Evolutionary conservation across 1,140 invertebrate genomes (phyloP).

Genomic region (Varroa destructor): DNA sequence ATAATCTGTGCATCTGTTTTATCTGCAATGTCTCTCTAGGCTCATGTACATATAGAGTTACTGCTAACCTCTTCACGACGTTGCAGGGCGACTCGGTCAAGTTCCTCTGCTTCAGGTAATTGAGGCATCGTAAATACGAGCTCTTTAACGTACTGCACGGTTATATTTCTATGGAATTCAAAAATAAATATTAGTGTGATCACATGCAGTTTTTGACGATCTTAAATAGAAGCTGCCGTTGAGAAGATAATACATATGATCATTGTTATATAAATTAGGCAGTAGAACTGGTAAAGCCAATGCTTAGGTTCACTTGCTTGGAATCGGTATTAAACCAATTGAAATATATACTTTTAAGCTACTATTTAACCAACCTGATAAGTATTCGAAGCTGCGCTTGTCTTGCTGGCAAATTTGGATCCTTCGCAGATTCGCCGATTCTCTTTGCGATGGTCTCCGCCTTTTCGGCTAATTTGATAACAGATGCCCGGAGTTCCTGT

Average conservation of each 20-base stretch:
- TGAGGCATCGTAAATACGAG: conserved; percentile 11
- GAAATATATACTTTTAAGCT: neutral
- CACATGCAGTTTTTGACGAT: too few relatives aligned
- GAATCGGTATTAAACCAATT: too few relatives aligned
- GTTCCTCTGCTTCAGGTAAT: conserved; percentile 9
- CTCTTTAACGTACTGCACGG: conserved; percentile 10
- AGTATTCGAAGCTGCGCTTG: conserved; percentile 24
- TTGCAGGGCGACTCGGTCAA: conserved; percentile 6
- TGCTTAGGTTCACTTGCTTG: too few relatives aligned
- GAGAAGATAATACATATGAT: too few relatives aligned
- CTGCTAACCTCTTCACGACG: neutral
- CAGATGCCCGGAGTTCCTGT: neutral
- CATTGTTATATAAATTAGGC: too few relatives aligned
- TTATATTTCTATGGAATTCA: conserved; percentile 1
- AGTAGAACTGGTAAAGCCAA: too few relatives aligned
- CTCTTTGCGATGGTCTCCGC: conserved; percentile 19
- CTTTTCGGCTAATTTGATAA: conserved; percentile 1
- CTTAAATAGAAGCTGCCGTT: too few relatives aligned
- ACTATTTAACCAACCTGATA: neutral
- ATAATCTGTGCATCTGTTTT: neutral
- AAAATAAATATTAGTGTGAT: too few relatives aligned
- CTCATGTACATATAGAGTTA: neutral
- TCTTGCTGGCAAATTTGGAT: neutral
- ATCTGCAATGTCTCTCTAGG: neutral
- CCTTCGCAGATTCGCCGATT: conserved; percentile 1